phyloP scores from a whole-genome alignment of 2,113 vertebrate species.

The Microtus richardsoni region DNA sequence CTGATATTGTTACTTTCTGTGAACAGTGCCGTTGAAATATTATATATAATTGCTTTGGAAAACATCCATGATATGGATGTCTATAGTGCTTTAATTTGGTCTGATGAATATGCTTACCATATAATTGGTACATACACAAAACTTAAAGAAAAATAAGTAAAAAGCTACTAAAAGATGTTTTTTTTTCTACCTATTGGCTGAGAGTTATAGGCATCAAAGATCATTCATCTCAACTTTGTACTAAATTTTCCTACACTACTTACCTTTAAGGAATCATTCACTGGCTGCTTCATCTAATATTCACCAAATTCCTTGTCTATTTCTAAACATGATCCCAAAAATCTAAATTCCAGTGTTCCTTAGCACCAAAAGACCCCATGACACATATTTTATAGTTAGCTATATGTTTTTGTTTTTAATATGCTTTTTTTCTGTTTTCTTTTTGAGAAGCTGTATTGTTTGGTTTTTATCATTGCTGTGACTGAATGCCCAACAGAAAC shows the following conservation, averaged over 20 bases:
- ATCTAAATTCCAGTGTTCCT: not conserved
- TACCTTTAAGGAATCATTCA: not conserved
- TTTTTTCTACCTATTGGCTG: not conserved
- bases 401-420: not conserved
- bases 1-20: not conserved
- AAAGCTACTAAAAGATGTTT: not conserved
- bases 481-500: not conserved
- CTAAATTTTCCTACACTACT: not conserved
- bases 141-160: not conserved
- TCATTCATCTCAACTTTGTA: not conserved
- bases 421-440: not conserved
- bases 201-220: not conserved
- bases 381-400: not conserved
- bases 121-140: too few species aligned
- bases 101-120: not conserved
- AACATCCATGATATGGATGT: not conserved
- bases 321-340: not conserved
- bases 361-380: not conserved
- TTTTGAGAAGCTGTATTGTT: not conserved
- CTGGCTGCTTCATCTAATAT: not conserved
- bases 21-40: not conserved
- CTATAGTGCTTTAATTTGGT: not conserved
- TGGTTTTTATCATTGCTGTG: not conserved
- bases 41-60: not conserved
- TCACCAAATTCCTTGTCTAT: too few species aligned